These are phyloP conservation scores for Mungos mungo DNA, from an alignment of 2,113 vertebrate species.

Conservation along the genomic window DNA sequence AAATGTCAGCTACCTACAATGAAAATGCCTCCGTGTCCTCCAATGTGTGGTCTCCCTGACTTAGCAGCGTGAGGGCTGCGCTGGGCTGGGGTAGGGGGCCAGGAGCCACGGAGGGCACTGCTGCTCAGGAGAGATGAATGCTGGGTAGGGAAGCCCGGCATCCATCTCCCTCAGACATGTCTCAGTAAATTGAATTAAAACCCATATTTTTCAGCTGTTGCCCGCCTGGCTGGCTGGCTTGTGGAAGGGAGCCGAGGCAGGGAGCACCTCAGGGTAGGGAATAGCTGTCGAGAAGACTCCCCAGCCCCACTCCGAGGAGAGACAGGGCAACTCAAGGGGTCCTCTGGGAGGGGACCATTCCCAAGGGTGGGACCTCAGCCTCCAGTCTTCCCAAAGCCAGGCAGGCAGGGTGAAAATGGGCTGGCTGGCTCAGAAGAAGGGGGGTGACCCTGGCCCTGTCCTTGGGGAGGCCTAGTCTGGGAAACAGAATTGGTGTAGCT, in stretches of 20 bases:
- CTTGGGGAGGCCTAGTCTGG: background rate
- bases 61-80: background rate
- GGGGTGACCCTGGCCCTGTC: background rate
- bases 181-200: conserved; percentile 77
- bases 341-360: background rate
- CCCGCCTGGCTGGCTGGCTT: conserved; percentile 65
- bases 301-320: background rate
- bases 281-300: background rate
- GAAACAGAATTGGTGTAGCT: background rate
- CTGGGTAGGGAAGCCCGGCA: conserved; percentile 71
- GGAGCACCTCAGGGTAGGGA: background rate
- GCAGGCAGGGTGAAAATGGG: background rate
- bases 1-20: background rate
- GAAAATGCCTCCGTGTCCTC: background rate
- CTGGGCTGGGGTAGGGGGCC: background rate
- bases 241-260: conserved; percentile 5
- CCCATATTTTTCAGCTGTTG: conserved; percentile 61
- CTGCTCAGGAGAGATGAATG: conserved; percentile 53
- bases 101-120: background rate
- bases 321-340: background rate
- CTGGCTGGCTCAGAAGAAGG: background rate
- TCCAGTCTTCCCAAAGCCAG: background rate
- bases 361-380: background rate
- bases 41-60: background rate
- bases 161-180: conserved; percentile 72